Base-by-base conservation (phyloP, 2,797 vertebrate genomes). In the Pseudotriccus pelzelni region DNA sequence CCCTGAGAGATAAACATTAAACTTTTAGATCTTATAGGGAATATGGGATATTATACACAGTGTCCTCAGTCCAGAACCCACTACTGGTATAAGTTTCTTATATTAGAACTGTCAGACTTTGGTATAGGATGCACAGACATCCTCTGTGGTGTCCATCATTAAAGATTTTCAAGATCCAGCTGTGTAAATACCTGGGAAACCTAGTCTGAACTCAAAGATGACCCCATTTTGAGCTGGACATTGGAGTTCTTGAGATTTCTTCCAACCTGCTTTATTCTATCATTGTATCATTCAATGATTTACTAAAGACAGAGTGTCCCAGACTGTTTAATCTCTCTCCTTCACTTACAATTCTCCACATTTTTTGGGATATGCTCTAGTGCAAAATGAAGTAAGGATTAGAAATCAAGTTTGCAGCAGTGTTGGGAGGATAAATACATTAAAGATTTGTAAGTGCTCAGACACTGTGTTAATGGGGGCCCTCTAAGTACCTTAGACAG, bases 381-480 rank as follows among this genome's bases (percentile, higher is more conserved):
- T 34, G 62, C 16, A 93, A 93, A 94, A 90, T 88, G 50, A 84
- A 94, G 80, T 85, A 89, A 81, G 58, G 43, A 87, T 91, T 91
- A 93, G 62, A 90, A 89, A 91, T 55, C 9, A 62, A 84, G 49
- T 46, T 89, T 81, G 68, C 47, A 91, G 66, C 66, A 81, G 17
- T 81, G 9, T 76, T 86, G 55, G 52, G 47, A 95, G 24, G 52
- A 91, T 88, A 94, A 96, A 95, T 84, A 73, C 32, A 52, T 86
- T 94, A 87, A 92, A 94, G 68, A 91, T 87, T 89, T 75, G 49
- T 87, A 89, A 89, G 50, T 69, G 36, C 27, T 94, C 49, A 70
- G 39, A 53, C 41, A 69, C 15, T 76, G n/a, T 84, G 76, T 73
- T 92, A 92, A 95, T 79, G 44, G 5, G 34, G 43, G 15, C 22